Evolutionary conservation across 2,888 invertebrate species (phyloP), one percentile per base, ranked within the genome.

Genomic region (Cheilosia soror): DNA sequence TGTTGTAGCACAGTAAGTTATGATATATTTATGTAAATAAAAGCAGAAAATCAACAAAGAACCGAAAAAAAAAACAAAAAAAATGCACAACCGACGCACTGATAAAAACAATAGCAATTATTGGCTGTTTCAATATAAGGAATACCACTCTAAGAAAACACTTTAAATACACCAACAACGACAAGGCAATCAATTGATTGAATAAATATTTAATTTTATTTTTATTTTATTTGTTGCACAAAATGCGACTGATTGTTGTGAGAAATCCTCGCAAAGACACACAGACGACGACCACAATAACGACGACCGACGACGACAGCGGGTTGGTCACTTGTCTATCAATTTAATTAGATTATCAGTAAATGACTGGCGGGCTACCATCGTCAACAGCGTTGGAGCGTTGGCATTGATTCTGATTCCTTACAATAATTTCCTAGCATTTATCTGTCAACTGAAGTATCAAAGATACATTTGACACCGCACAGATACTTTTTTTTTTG

Each of bases 321-420:
- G 49, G 60, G 40, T 53, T 51, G 73, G 15, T 81, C 66, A 85
- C 80, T 85, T 85, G 80, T 85, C 75, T 85, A 85, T 80, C 80
- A 80, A 85, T 85, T 80, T 85, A 85, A 85, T 85, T 85, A 80
- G 76, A 85, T 85, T 85, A 85, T 85, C 80, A 85, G 84, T 76
- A 66, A 81, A 85, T 62, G 80, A 76, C 75, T 76, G 80, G 58
- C 80, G 62, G 62, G 55, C 75, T 75, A 80, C 80, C 69, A 68
- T 66, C 51, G n/a, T 66, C 65, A 60, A 25, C 63, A 53, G n/a
- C n/a, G n/a, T n/a, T 51, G 68, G 62, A 20, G 42, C 65, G 58
- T 79, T 63, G 29, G 75, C 65, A 47, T 66, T 77, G 20, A 77
- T 55, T 66, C 40, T 53, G 25, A 25, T 6, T 31, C 57, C 63